Percentiles rank a stretch among this genome's conserved stretches.
phyloP scores from a whole-genome alignment of 1,140 invertebrate species.

The Antheraea mylitta region DNA sequence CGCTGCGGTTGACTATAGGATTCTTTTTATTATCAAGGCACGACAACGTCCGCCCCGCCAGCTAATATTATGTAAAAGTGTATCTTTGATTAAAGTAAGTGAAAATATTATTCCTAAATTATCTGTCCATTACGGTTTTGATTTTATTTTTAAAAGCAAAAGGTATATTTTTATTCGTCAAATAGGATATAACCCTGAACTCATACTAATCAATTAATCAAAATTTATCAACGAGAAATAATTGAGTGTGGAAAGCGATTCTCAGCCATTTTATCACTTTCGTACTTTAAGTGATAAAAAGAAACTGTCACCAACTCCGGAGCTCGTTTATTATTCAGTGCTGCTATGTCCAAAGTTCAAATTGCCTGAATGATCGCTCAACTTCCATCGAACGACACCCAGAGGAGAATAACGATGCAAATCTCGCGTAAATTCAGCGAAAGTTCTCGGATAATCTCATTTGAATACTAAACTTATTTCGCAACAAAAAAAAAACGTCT shows the following conservation, averaged over 20 bases:
- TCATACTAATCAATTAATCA: too few species aligned
- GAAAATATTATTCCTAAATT: too few species aligned
- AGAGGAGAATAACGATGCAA: constrained; percentile 17
- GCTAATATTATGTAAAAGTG: too few species aligned
- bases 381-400: constrained; percentile 12
- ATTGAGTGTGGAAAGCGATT: neutral
- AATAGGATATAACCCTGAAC: too few species aligned
- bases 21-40: too few species aligned
- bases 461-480: constrained; percentile 11
- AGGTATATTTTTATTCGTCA: too few species aligned
- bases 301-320: constrained; percentile 4
- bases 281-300: neutral
- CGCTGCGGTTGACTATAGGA: too few species aligned
- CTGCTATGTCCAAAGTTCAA: constrained; percentile 15
- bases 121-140: too few species aligned
- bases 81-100: too few species aligned
- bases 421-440: constrained; percentile 12
- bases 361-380: constrained; percentile 16
- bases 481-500: neutral
- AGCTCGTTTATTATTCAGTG: constrained; percentile 17
- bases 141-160: too few species aligned
- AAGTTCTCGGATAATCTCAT: constrained; percentile 10
- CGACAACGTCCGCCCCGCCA: too few species aligned
- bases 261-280: neutral
- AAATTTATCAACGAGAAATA: neutral